These are phyloP conservation scores for Pheucticus melanocephalus DNA, from an alignment of 2,113 vertebrate species.

Conservation along the genomic window DNA sequence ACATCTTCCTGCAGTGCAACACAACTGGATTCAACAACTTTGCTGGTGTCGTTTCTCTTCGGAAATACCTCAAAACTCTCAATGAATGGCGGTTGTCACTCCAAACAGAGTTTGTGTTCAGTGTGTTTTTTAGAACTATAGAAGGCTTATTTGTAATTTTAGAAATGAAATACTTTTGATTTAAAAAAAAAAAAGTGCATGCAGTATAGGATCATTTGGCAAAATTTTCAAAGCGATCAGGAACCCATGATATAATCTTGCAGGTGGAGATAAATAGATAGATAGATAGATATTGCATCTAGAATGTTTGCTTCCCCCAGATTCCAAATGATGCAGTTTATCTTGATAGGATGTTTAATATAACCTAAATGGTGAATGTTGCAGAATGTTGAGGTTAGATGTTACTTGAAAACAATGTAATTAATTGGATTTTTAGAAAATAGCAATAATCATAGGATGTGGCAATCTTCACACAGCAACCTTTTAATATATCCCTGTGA, in stretches of 20 bases:
- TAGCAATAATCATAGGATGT: not conserved
- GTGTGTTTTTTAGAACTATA: constrained; percentile 39
- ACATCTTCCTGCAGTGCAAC: not conserved
- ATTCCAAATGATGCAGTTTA: not conserved
- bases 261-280: not conserved
- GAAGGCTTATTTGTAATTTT: constrained; percentile 18
- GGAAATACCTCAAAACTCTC: constrained; percentile 58
- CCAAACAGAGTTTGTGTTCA: constrained; percentile 40
- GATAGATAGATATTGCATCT: not conserved
- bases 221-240: not conserved
- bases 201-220: constrained; percentile 17
- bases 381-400: not conserved
- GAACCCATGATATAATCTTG: not conserved
- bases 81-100: constrained; percentile 61
- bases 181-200: not conserved
- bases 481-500: not conserved
- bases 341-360: not conserved
- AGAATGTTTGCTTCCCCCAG: not conserved
- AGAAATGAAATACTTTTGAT: constrained; percentile 23
- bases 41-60: constrained; percentile 10
- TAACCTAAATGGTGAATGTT: not conserved
- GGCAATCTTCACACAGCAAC: not conserved
- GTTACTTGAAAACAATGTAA: not conserved
- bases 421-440: not conserved
- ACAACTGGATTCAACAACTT: not conserved